phyloP scores from a whole-genome alignment of 2,888 invertebrate species.

The Bellardia pandia region DNA sequence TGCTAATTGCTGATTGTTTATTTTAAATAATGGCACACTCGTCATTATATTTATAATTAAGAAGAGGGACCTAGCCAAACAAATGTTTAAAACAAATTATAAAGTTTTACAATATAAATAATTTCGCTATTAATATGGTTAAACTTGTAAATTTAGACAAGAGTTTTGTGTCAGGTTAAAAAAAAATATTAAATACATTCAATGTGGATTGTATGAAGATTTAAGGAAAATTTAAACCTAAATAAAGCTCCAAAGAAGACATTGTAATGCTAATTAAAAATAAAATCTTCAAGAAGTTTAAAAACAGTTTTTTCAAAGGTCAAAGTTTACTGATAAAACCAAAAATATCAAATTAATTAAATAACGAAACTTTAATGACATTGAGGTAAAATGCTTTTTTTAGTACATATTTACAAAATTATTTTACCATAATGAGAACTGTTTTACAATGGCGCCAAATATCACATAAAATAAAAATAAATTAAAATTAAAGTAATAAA shows the following conservation, averaged over 20 bases:
- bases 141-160: background rate
- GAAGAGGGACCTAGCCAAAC: conserved; percentile 4
- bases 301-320: no score
- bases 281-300: no score
- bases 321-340: no score
- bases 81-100: conserved; percentile 1
- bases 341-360: background rate
- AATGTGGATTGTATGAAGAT: no score
- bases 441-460: conserved; percentile 74
- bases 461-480: conserved; percentile 67
- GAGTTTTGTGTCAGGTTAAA: background rate
- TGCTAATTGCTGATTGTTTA: conserved; percentile 49
- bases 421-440: background rate
- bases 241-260: no score
- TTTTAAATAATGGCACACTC: conserved; percentile 40
- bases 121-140: background rate
- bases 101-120: conserved; percentile 2
- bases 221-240: no score
- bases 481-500: conserved; percentile 37
- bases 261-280: no score
- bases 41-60: conserved; percentile 38
- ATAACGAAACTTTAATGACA: no score
- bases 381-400: no score
- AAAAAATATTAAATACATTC: background rate
- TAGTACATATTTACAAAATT: no score